Percentiles rank a stretch among this genome's conserved stretches.
Evolutionary conservation across 2,888 invertebrate species (phyloP).

Genomic region (Drosophila cracens): DNA sequence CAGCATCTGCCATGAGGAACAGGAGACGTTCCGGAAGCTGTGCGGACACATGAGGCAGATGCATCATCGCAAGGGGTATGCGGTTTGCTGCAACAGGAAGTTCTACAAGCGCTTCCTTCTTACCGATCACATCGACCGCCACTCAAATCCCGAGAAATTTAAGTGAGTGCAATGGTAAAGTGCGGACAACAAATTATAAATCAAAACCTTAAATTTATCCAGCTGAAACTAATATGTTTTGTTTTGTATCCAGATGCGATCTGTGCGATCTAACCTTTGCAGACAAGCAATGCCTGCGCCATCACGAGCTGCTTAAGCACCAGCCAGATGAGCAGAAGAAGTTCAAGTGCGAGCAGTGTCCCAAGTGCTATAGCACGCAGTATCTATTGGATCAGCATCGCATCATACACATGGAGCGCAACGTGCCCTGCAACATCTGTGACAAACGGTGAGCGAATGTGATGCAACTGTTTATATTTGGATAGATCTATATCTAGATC

Average conservation of each 20-base stretch:
- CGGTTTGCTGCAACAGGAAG: conserved; percentile 83
- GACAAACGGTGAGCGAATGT: conserved; percentile 76
- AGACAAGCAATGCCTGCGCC: conserved; percentile 82
- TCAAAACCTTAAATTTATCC: neutral
- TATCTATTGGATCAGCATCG: conserved; percentile 83
- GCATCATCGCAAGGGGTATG: conserved; percentile 80
- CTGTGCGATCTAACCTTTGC: conserved; percentile 77
- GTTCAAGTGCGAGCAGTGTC: conserved; percentile 82
- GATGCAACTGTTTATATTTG: conserved; percentile 15
- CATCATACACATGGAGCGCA: conserved; percentile 73
- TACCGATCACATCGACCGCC: conserved; percentile 83
- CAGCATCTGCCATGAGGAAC: conserved; percentile 75
- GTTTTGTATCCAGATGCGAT: conserved; percentile 62
- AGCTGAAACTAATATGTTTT: neutral
- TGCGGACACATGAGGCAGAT: conserved; percentile 74
- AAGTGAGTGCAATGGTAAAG: conserved; percentile 74
- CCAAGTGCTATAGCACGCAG: conserved; percentile 82
- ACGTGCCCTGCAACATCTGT: conserved; percentile 80
- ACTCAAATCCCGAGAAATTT: conserved; percentile 83
- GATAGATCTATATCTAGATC: neutral
- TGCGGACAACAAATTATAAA: conserved; percentile 17
- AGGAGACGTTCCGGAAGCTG: conserved; percentile 73
- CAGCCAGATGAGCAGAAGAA: conserved; percentile 82
- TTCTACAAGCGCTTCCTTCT: conserved; percentile 82
- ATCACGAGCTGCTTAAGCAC: conserved; percentile 82